Conservation (phyloP, 1,140 invertebrate species). For the Aphidius gifuensis region DNA sequence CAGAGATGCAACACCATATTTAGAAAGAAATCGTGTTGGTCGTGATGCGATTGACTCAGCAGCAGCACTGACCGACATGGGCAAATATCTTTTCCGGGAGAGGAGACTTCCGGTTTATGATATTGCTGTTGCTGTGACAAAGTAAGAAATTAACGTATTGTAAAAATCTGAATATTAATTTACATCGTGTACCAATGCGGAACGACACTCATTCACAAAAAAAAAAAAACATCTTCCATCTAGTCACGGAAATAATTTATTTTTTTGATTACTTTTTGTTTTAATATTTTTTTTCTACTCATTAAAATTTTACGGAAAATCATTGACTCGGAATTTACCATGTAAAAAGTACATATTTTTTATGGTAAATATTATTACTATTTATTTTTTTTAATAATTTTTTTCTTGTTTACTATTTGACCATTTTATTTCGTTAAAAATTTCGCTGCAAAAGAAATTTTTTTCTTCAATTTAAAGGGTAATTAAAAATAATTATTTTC, state of each 20-base stretch:
- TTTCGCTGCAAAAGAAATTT: too few relatives aligned
- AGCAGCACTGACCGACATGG: constrained; percentile 91
- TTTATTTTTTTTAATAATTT: too few relatives aligned
- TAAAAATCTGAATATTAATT: constrained; percentile 1
- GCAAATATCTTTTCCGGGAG: constrained; percentile 94
- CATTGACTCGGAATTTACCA: too few relatives aligned
- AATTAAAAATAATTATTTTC: too few relatives aligned
- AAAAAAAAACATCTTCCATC: constrained; percentile 1
- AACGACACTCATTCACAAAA: constrained; percentile 16
- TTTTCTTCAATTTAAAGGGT: too few relatives aligned
- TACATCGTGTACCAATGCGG: background rate
- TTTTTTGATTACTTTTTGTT: constrained; percentile 25
- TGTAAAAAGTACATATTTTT: too few relatives aligned
- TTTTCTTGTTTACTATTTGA: too few relatives aligned
- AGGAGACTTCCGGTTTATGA: constrained; percentile 90
- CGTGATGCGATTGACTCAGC: constrained; percentile 92
- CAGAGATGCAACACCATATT: constrained; percentile 89
- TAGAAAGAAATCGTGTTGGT: constrained; percentile 89
- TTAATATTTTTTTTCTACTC: too few relatives aligned
- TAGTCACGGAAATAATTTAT: background rate
- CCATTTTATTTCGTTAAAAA: too few relatives aligned
- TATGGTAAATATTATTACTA: too few relatives aligned
- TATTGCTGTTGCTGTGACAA: constrained; percentile 92
- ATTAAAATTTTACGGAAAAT: too few relatives aligned
- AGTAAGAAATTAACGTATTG: constrained; percentile 63